Evolutionary conservation across 2,888 invertebrate genomes (phyloP), one percentile per base, ranked within the genome.

Genomic region (Drepanosiphum platanoidis): DNA sequence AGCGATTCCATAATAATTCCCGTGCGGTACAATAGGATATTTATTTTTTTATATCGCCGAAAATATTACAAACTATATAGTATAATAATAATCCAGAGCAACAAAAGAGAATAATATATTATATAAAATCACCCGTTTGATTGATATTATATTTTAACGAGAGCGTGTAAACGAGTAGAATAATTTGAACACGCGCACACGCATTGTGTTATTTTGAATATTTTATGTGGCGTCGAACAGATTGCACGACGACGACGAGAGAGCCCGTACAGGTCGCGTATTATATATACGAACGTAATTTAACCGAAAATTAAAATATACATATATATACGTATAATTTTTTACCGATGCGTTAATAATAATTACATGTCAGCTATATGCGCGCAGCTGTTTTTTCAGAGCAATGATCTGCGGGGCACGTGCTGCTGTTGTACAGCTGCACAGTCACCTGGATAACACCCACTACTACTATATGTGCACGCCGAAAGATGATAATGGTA

Each of bases 331-430:
- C 46, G 9, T n/a, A 61, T 9, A 27, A 36, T 61, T 77, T 61
- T 61, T 39, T 9, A 77, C 77, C 77, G 15, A 80, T 30, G 36
- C 80, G 58, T 70, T 74, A 83, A 75, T 75, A 83, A 75, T 72
- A 82, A 82, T 82, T 74, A 68, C 36, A 58, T 7, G 70, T 79
- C 75, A 34, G 58, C 22, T 72, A 71, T 71, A 42, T 27, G 36
- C 58, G 30, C 74, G 83, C 83, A 84, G 83, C 83, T 84, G 83
- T 84, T 84, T 84, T 84, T 80, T 68, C 66, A 84, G 75, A 68
- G 80, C 83, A 84, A 84, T 84, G 83, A 84, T 84, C 83, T 84
- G 81, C 83, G 83, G 83, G 83, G 83, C 83, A 84, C 83, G 83
- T 84, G 83, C 83, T 84, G 83, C 83, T 84, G 83, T 72, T 75